A percentile compares a stretch with the other conserved stretches of the same genome.
Conservation (phyloP, 1,140 invertebrate species). For the Nymphalis io region DNA sequence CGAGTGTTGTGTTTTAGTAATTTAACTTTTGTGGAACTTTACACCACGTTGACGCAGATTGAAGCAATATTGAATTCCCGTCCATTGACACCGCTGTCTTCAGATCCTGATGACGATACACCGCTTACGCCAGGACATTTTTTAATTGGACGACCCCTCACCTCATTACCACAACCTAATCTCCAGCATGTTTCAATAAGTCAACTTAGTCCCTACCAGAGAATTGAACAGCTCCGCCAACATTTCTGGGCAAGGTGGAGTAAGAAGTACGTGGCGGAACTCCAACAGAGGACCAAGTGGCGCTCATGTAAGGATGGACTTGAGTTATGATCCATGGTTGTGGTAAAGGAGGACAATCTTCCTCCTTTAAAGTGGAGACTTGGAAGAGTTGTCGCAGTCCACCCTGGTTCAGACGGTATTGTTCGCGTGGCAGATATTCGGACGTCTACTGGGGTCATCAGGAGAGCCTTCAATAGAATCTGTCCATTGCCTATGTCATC, state of each 20-base stretch:
- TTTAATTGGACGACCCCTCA: slow-evolving; percentile 51
- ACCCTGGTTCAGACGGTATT: slow-evolving; percentile 1
- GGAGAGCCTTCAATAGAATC: too few relatives aligned
- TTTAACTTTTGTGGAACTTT: slow-evolving; percentile 34
- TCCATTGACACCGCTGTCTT: slow-evolving; percentile 39
- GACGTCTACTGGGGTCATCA: too few relatives aligned
- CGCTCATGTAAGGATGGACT: background rate
- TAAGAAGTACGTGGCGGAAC: slow-evolving; percentile 3
- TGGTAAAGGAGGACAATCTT: slow-evolving; percentile 9
- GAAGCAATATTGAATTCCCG: slow-evolving; percentile 37
- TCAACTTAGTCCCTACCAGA: slow-evolving; percentile 24
- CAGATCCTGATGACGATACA: slow-evolving; percentile 42
- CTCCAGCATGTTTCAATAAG: background rate
- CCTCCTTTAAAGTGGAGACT: slow-evolving; percentile 4
- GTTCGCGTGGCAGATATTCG: background rate
- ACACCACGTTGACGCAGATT: slow-evolving; percentile 30
- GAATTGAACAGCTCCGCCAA: slow-evolving; percentile 10
- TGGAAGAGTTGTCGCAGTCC: background rate
- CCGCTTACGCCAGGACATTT: slow-evolving; percentile 57
- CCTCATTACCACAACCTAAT: slow-evolving; percentile 21
- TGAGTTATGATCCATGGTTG: background rate
- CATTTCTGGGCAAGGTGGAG: slow-evolving; percentile 1
- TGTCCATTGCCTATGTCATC: too few relatives aligned
- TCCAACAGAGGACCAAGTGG: slow-evolving; percentile 7
- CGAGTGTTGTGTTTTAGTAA: slow-evolving; percentile 38